Evolutionary conservation across 2,888 invertebrate species (phyloP).

Genomic region (Hoplodrina blanda): DNA sequence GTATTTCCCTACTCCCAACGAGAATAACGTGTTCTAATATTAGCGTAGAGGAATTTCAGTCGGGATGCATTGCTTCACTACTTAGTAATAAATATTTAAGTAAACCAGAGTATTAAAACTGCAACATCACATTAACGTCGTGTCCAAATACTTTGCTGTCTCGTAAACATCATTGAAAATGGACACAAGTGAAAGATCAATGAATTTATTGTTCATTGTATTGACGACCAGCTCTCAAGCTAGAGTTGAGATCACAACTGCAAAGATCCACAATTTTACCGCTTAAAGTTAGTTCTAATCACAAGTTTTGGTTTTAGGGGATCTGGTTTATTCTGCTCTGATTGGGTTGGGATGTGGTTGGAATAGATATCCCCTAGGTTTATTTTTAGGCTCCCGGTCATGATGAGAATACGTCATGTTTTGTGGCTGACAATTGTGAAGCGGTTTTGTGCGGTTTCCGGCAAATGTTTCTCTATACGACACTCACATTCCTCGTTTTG

Average conservation of each 20-base stretch:
- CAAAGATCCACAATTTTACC: conserved; percentile 59
- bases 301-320: conserved; percentile 59
- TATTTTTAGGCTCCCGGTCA: conserved; percentile 43
- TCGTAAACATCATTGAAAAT: conserved; percentile 68
- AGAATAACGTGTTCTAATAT: conserved; percentile 7
- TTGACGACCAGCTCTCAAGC: conserved; percentile 57
- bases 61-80: not conserved
- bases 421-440: conserved; percentile 12
- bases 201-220: conserved; percentile 72
- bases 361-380: conserved; percentile 10
- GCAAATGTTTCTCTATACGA: conserved; percentile 3
- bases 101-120: conserved; percentile 3
- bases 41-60: conserved; percentile 12
- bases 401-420: conserved; percentile 20
- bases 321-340: conserved; percentile 57
- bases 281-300: conserved; percentile 63
- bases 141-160: conserved; percentile 46
- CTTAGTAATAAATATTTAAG: conserved; percentile 7
- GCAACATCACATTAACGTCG: conserved; percentile 15
- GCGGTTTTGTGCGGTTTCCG: conserved; percentile 5
- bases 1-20: conserved; percentile 9
- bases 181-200: conserved; percentile 66
- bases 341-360: conserved; percentile 7
- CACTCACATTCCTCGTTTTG: not conserved
- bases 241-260: conserved; percentile 55